Evolutionary conservation across 2,888 invertebrate genomes (phyloP), one percentile per base, ranked within the genome.

Genomic region (Pemphredon lugubris): DNA sequence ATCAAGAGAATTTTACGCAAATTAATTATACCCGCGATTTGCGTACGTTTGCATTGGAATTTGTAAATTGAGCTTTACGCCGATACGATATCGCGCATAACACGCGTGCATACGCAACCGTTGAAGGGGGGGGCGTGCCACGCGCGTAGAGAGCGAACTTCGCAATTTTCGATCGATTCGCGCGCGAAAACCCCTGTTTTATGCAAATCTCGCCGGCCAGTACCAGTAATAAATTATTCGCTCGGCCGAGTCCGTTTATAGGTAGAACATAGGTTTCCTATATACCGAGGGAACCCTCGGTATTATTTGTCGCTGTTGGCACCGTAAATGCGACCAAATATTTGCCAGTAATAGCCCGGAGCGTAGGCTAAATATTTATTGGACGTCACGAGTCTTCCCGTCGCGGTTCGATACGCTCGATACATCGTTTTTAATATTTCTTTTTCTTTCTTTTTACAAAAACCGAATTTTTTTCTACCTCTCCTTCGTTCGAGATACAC

Each of bases 211-310:
- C 73, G 42, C 75, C 58, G 64, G 34, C 50, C 68, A 67, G 55
- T 69, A 66, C 65, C 75, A 71, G 79, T 81, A 81, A 85, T 84
- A 85, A 84, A 85, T 85, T 84, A 84, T 79, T 73, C 75, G 77
- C 66, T 61, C 74, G 74, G 67, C 66, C 75, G 82, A 60, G 66
- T 60, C 67, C 75, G 81, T 75, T 83, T 79, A 81, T 81, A 73
- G 73, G 59, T 73, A 68, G n/a, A n/a, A n/a, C 70, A 75, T 59
- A 70, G 67, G 70, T 65, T 67, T n/a, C n/a, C n/a, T 67, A 65
- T 73, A 64, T 54, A 63, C 32, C 48, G 61, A 59, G 44, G 42
- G 45, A 16, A 55, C 9, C 45, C 14, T 44, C 39, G 47, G 63
- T 82, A 81, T 79, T 80, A 76, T 80, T 80, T 79, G 82, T 81